Conservation (phyloP, 2,888 invertebrate genomes). For the Saturnia pavonia region DNA sequence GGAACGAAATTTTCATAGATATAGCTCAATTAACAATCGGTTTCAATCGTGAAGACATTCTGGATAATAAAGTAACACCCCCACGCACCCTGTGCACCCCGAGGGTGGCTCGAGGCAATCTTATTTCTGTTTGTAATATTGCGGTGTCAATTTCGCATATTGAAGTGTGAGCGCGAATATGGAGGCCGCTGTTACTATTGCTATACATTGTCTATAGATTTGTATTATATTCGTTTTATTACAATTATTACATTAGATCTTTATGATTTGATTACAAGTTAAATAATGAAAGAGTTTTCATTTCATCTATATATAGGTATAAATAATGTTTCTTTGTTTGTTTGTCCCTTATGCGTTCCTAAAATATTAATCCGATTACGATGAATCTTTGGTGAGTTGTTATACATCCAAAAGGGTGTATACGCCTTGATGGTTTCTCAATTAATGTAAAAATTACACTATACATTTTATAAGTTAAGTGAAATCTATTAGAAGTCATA, state of each 20-base stretch:
- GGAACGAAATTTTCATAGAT: constrained; percentile 80
- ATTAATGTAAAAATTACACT: no score
- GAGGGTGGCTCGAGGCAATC: constrained; percentile 70
- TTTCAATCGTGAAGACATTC: constrained; percentile 81
- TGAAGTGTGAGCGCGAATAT: constrained; percentile 74
- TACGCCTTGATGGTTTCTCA: no score
- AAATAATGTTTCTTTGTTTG: no score
- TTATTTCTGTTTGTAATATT: constrained; percentile 82
- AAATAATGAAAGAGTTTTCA: background rate
- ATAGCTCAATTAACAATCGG: constrained; percentile 82
- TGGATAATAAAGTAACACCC: constrained; percentile 76
- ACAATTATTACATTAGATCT: background rate
- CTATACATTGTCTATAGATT: constrained; percentile 70
- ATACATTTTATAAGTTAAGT: no score
- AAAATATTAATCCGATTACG: no score
- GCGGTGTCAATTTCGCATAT: constrained; percentile 81
- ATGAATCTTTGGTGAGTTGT: no score
- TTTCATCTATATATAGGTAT: background rate
- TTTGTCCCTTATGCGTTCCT: no score
- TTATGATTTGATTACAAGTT: constrained; percentile 1
- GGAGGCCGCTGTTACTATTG: constrained; percentile 61
- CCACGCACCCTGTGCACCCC: constrained; percentile 35
- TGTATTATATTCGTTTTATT: constrained; percentile 24
- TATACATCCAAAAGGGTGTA: no score
- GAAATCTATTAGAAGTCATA: no score